phyloP scores from a whole-genome alignment of 2,113 vertebrate species.

The Noturus placidus region DNA sequence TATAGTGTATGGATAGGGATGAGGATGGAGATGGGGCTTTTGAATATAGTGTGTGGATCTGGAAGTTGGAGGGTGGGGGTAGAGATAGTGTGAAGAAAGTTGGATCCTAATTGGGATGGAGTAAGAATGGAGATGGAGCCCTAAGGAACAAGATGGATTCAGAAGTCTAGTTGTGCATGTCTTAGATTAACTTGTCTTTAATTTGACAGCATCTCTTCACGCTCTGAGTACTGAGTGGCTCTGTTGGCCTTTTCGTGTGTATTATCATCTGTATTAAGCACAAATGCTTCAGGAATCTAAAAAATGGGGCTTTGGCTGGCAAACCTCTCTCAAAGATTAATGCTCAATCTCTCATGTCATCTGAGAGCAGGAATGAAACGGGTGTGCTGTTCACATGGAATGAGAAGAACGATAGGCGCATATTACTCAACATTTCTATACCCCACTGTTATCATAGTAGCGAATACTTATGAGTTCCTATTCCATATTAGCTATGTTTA shows the following conservation, averaged over 20 bases:
- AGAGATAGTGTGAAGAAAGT: background rate
- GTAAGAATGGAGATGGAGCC: background rate
- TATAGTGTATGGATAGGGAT: background rate
- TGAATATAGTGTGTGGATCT: background rate
- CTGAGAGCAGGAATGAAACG: conserved; percentile 5
- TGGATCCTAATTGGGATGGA: background rate
- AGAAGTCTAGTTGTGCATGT: background rate
- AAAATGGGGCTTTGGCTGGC: conserved; percentile 1
- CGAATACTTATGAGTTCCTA: background rate
- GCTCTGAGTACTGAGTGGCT: background rate
- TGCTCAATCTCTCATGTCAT: background rate
- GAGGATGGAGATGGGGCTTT: background rate
- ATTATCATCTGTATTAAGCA: background rate
- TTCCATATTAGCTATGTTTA: background rate
- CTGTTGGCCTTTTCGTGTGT: background rate
- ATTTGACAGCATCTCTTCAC: background rate
- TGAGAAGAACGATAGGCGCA: background rate
- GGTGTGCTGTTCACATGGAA: conserved; percentile 20
- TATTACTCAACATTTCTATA: background rate
- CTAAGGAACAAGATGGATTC: background rate
- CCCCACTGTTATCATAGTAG: background rate
- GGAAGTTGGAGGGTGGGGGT: background rate
- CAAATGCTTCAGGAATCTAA: background rate
- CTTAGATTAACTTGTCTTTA: background rate
- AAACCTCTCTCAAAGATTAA: conserved; percentile 9